Evolutionary conservation across 2,888 invertebrate species (phyloP).

Genomic region (Lepidochrysops patricia): DNA sequence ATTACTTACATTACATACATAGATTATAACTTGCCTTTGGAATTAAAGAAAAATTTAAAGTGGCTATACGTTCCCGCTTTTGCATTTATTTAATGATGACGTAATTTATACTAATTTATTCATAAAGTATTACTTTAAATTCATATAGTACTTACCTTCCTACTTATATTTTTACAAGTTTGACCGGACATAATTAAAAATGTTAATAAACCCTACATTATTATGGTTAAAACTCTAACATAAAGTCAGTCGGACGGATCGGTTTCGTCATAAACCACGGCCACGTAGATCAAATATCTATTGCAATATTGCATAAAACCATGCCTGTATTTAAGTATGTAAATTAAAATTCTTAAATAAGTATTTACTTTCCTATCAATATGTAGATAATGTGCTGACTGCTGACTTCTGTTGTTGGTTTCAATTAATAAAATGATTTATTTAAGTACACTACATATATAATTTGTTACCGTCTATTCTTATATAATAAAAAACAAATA

Average conservation of each 20-base stretch:
- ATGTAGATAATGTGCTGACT: too few relatives aligned
- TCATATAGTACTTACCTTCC: neutral
- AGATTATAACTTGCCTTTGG: too few relatives aligned
- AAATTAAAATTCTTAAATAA: too few relatives aligned
- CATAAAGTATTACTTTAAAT: slow-evolving; percentile 39
- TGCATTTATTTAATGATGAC: slow-evolving; percentile 10
- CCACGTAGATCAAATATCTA: neutral
- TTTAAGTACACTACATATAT: too few relatives aligned
- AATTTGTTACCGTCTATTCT: too few relatives aligned
- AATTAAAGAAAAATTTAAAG: too few relatives aligned
- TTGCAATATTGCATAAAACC: neutral
- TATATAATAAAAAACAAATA: too few relatives aligned
- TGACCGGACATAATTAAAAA: slow-evolving; percentile 5
- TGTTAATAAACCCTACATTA: neutral
- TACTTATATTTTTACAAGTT: neutral
- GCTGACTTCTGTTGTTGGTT: too few relatives aligned
- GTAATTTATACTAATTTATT: neutral
- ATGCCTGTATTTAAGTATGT: too few relatives aligned
- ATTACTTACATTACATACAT: too few relatives aligned
- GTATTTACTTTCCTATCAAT: neutral
- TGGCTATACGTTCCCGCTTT: too few relatives aligned
- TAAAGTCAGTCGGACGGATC: neutral
- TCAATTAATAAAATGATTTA: too few relatives aligned
- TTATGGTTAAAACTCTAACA: neutral
- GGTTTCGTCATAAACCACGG: neutral